Evolutionary conservation across 2,888 invertebrate genomes (phyloP).

Genomic region (Hedya salicella): DNA sequence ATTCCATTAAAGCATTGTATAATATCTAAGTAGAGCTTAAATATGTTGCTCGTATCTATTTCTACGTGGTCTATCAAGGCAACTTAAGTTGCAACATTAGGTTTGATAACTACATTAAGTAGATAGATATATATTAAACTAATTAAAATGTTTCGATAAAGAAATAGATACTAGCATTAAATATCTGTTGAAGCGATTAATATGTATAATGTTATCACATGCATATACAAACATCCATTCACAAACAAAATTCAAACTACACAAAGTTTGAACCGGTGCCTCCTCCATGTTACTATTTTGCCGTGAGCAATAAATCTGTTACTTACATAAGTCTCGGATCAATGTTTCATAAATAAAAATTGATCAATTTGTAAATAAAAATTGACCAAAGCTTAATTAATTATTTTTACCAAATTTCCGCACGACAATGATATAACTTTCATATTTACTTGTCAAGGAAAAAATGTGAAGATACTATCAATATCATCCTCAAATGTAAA

Average conservation of each 20-base stretch:
- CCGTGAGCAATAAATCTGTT: not conserved
- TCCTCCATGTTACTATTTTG: not conserved
- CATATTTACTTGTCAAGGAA: too few relatives aligned
- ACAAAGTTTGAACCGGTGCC: not conserved
- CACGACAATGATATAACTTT: too few relatives aligned
- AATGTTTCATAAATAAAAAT: not conserved
- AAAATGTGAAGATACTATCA: too few relatives aligned
- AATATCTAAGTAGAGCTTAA: conserved; percentile 31
- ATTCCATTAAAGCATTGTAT: conserved; percentile 60
- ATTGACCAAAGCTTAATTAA: too few relatives aligned
- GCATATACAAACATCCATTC: conserved; percentile 10
- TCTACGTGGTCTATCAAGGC: not conserved
- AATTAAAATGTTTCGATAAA: not conserved
- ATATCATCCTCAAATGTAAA: too few relatives aligned
- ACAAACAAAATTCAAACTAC: conserved; percentile 11
- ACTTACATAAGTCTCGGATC: not conserved
- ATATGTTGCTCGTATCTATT: conserved; percentile 28
- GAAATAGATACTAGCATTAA: conserved; percentile 32
- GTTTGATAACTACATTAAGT: too few relatives aligned
- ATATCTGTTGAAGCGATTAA: conserved; percentile 16
- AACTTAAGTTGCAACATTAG: too few relatives aligned
- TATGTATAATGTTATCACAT: conserved; percentile 21
- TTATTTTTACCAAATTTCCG: too few relatives aligned
- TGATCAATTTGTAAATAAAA: too few relatives aligned
- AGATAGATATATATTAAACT: too few relatives aligned